Conservation (phyloP, 2,888 invertebrate genomes). For the Pseudoips prasinana region DNA sequence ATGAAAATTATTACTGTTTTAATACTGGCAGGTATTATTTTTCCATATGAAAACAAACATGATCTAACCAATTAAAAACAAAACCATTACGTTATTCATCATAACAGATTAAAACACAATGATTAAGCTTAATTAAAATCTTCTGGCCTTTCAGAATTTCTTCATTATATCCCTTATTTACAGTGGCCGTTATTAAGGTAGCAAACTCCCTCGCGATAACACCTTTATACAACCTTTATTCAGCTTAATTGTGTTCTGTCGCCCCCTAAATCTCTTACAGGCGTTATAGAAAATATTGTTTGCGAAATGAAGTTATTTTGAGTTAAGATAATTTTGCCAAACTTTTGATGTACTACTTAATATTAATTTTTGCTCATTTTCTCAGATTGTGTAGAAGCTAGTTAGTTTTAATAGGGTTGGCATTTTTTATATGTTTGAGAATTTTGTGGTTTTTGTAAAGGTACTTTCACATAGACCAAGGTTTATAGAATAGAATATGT, state of each 20-base stretch:
- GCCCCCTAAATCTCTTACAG: slow-evolving; percentile 32
- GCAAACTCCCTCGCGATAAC: slow-evolving; percentile 29
- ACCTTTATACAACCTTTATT: slow-evolving; percentile 23
- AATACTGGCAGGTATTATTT: too few species aligned
- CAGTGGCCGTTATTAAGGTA: slow-evolving; percentile 35
- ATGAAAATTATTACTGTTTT: too few species aligned
- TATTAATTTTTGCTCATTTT: slow-evolving; percentile 18
- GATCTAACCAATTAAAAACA: too few species aligned
- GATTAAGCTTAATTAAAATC: slow-evolving; percentile 38
- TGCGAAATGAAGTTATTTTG: slow-evolving; percentile 34
- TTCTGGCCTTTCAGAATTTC: slow-evolving; percentile 32
- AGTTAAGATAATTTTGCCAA: slow-evolving; percentile 24
- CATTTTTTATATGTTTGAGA: too few species aligned
- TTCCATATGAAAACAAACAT: too few species aligned
- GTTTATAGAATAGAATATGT: too few species aligned
- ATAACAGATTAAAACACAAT: slow-evolving; percentile 38
- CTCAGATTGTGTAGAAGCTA: slow-evolving; percentile 7
- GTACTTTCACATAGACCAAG: neutral
- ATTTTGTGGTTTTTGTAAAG: neutral
- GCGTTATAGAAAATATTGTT: slow-evolving; percentile 42
- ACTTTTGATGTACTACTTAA: slow-evolving; percentile 25
- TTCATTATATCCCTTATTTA: slow-evolving; percentile 37
- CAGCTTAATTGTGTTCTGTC: slow-evolving; percentile 26
- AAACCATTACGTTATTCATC: slow-evolving; percentile 38
- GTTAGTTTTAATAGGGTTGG: slow-evolving; percentile 8